Conservation (phyloP, 2,113 vertebrate genomes). For the Leucopternis melanops region DNA sequence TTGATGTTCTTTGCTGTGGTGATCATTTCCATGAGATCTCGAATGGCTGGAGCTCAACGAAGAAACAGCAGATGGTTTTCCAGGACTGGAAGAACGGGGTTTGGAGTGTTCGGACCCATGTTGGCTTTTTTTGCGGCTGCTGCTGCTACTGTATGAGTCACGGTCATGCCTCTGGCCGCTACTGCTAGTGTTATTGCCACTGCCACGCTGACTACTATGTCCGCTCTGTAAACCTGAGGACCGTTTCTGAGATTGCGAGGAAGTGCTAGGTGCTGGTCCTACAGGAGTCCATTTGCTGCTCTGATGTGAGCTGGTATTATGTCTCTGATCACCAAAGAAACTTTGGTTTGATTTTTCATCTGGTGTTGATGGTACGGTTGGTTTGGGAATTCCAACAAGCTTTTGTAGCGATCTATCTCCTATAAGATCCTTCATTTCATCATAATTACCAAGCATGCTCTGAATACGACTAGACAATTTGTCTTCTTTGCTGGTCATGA, state of each 20-base stretch:
- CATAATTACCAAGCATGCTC: conserved; percentile 99
- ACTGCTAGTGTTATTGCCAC: conserved; percentile 63
- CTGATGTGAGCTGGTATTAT: conserved; percentile 79
- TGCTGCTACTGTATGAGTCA: conserved; percentile 71
- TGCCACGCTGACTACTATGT: conserved; percentile 74
- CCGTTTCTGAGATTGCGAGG: conserved; percentile 86
- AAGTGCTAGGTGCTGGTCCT: conserved; percentile 84
- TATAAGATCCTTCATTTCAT: conserved; percentile 96
- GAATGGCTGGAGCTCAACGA: conserved; percentile 84
- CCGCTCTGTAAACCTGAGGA: conserved; percentile 78
- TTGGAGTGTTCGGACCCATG: conserved; percentile 93
- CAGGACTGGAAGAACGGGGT: conserved; percentile 85
- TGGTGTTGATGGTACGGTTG: conserved; percentile 80
- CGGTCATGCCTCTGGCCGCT: conserved; percentile 86
- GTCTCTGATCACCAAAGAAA: conserved; percentile 88
- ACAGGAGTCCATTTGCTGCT: conserved; percentile 97
- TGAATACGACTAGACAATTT: conserved; percentile 97
- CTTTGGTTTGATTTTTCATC: conserved; percentile 86
- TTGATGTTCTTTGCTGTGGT: conserved; percentile 91
- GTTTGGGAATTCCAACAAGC: conserved; percentile 81
- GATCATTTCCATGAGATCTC: conserved; percentile 82
- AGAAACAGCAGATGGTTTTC: conserved; percentile 79
- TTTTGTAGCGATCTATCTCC: conserved; percentile 89
- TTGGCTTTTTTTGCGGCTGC: conserved; percentile 87
- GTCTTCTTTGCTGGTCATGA: conserved; percentile 97